Percentiles rank a stretch among this genome's conserved stretches.
Conservation (phyloP, 2,113 vertebrate genomes). For the Hoplias malabaricus region DNA sequence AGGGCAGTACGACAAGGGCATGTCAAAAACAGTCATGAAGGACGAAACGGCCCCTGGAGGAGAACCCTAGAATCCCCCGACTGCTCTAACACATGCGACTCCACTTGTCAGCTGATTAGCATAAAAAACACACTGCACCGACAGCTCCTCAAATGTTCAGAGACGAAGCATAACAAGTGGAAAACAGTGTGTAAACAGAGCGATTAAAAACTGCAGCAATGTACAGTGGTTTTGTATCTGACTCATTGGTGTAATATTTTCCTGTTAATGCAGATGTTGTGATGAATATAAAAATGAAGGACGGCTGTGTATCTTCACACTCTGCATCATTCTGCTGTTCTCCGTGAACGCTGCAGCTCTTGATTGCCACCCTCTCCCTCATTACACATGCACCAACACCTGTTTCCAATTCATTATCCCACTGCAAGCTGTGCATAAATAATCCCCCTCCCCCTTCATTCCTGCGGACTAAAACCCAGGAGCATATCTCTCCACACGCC, state of each 20-base stretch:
- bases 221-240: not conserved
- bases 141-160: not conserved
- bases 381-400: conserved; percentile 45
- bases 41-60: too few relatives aligned
- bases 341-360: not conserved
- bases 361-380: not conserved
- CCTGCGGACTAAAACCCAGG: conserved; percentile 22
- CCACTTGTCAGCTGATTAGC: not conserved
- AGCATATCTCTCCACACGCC: not conserved
- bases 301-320: not conserved
- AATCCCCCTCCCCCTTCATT: not conserved
- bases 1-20: not conserved
- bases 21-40: not conserved
- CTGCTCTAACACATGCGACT: not conserved
- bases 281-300: not conserved
- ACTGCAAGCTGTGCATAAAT: conserved; percentile 37
- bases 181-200: not conserved
- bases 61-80: not conserved
- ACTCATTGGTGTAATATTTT: not conserved
- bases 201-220: not conserved
- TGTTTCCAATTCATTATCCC: conserved; percentile 45
- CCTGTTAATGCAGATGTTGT: conserved; percentile 7
- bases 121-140: too few relatives aligned
- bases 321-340: not conserved
- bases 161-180: not conserved